Evolutionary conservation across 2,888 invertebrate genomes (phyloP), one percentile per base, ranked within the genome.

Genomic region (Tetropium fuscum): DNA sequence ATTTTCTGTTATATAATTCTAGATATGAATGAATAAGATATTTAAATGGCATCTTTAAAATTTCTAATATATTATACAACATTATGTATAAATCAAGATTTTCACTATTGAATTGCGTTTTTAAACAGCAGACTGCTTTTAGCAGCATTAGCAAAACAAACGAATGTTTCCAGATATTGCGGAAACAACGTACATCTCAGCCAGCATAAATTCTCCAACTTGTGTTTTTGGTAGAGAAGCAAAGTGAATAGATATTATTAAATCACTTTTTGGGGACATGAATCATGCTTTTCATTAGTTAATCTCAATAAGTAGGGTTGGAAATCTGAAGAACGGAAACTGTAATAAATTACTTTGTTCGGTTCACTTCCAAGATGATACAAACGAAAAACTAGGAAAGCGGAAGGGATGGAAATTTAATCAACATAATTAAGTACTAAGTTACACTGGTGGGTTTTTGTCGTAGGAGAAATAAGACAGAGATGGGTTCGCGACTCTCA

Each of bases 221-320:
- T 34, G 34, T 34, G 34, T 34, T 34, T 34, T 34, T 13, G 34
- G 15, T 34, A 11, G 34, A 15, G 2, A 34, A 34, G 34, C 2
- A 34, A 34, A 38, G 38, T 38, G 48, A 51, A 63, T 58, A 58
- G 55, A 41, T 53, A 57, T 57, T 60, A 60, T 59, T 63, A 63
- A 63, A 63, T 63, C 63, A 60, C 54, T 51, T 47, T 48, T 41
- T 25, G 45, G 51, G 43, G 43, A 27, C 65, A 64, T 73, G 71
- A 74, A 71, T 74, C 72, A 67, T 70, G 68, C 72, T 72, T 74
- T 74, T 74, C 73, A 74, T 74, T 74, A 74, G 72, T 74, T 74
- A 74, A 74, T 74, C 71, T 68, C 68, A 59, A 73, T 74, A 73
- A 74, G 74, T 74, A 74, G 71, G 72, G 73, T 69, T 74, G 72